These are phyloP conservation scores for Chaetophractus vellerosus DNA, from an alignment of 2,797 vertebrate genomes.

Conservation along the genomic window DNA sequence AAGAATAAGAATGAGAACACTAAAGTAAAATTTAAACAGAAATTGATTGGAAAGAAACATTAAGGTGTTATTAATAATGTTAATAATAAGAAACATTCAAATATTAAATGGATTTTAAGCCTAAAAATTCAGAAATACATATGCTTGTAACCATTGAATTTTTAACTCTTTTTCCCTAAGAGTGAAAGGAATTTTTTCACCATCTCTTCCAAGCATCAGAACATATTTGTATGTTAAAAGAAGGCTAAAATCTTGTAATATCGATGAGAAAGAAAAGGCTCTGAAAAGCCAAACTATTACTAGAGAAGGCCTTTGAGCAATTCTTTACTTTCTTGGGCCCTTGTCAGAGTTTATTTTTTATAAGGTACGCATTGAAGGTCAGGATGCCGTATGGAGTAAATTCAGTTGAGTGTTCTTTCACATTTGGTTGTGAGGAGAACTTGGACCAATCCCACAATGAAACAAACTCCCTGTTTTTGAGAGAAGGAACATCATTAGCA, in stretches of 20 bases:
- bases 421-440: not conserved
- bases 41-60: conserved; percentile 33
- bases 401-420: conserved; percentile 13
- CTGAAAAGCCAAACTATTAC: conserved; percentile 45
- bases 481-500: conserved; percentile 46
- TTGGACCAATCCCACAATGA: conserved; percentile 21
- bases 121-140: not conserved
- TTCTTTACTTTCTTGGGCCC: not conserved
- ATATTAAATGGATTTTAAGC: conserved; percentile 1
- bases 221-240: conserved; percentile 48
- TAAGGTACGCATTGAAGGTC: conserved; percentile 43
- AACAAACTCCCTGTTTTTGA: conserved; percentile 9
- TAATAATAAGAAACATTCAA: not conserved
- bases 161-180: conserved; percentile 41
- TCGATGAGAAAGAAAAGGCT: conserved; percentile 39
- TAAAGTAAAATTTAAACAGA: conserved; percentile 52
- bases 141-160: conserved; percentile 15
- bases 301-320: not conserved
- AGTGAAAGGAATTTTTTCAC: conserved; percentile 5
- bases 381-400: conserved; percentile 41
- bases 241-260: conserved; percentile 53
- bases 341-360: conserved; percentile 55
- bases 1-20: conserved; percentile 4
- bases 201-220: not conserved
- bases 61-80: not conserved